Evolutionary conservation across 2,888 invertebrate genomes (phyloP), one percentile per base, ranked within the genome.

Genomic region (Charanyca ferruginea): DNA sequence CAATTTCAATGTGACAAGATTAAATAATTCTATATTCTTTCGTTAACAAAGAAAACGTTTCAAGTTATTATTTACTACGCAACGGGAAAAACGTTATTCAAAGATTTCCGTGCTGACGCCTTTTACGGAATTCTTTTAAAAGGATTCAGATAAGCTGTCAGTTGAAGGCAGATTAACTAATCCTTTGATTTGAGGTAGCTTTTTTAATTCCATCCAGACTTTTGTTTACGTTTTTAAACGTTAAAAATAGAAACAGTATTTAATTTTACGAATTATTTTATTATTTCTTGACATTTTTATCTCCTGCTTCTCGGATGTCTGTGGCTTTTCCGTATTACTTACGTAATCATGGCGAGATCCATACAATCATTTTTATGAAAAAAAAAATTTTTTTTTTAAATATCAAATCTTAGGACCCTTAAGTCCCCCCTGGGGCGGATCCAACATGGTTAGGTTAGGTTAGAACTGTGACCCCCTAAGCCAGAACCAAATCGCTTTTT

Each of bases 81-180:
- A 65, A 48, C 22, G 73, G 47, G 73, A 53, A 65, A 57, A 58
- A 44, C 16, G 44, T 53, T 44, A 53, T 73, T 68, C 48, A 45
- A 67, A 48, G 42, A 73, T 38, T 73, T 53, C 38, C 42, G 6
- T 41, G 48, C 44, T 66, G 32, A 73, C n/a, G 47, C 18, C 38
- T 54, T 74, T 71, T 49, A 57, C 58, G 23, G 67, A 52, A 53
- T 73, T 66, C 57, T 49, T 38, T 38, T 58, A 45, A 48, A 73
- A 58, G 74, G 57, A 58, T 53, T 52, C 38, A 53, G 53, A 66
- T 66, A 58, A 57, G 74, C 74, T 32, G 47, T 38, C 38, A 38
- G 38, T 53, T 28, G 9, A 35, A 58, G 44, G n/a, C 22, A 74
- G 75, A 71, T 66, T 58, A 58, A 32, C n/a, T 53, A 47, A 65